phyloP scores from a whole-genome alignment of 2,888 invertebrate species.

The Drosophila sordidapex region DNA sequence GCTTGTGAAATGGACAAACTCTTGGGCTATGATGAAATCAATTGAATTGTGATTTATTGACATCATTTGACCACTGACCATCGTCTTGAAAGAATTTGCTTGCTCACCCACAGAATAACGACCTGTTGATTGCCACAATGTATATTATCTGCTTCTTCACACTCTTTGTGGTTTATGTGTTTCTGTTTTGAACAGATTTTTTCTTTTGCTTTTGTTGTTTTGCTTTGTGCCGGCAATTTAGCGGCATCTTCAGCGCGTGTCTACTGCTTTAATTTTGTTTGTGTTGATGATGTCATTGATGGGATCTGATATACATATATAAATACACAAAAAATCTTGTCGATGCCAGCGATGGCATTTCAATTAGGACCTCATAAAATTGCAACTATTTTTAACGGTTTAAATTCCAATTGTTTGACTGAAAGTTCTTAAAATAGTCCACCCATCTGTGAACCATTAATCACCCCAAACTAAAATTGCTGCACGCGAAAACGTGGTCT shows the following conservation, averaged over 20 bases:
- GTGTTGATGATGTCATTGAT: slow-evolving; percentile 68
- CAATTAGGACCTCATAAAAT: slow-evolving; percentile 10
- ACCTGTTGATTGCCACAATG: slow-evolving; percentile 27
- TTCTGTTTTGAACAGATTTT: slow-evolving; percentile 17
- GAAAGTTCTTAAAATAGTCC: neutral
- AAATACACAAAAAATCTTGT: neutral
- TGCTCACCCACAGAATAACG: slow-evolving; percentile 19
- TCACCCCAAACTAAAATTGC: slow-evolving; percentile 18
- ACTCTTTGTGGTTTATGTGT: slow-evolving; percentile 5
- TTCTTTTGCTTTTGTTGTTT: slow-evolving; percentile 7
- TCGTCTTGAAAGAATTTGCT: slow-evolving; percentile 31
- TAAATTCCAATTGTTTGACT: neutral
- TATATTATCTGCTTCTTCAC: slow-evolving; percentile 18
- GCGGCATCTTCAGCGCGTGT: slow-evolving; percentile 54
- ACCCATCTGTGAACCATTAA: slow-evolving; percentile 35
- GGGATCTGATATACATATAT: slow-evolving; percentile 23
- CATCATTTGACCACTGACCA: slow-evolving; percentile 51
- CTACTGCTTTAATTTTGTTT: slow-evolving; percentile 47
- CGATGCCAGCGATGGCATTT: slow-evolving; percentile 1
- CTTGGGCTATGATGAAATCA: slow-evolving; percentile 21
- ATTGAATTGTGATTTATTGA: slow-evolving; percentile 57
- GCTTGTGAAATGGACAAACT: neutral
- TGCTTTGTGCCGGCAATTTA: slow-evolving; percentile 49
- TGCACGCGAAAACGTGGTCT: slow-evolving; percentile 42
- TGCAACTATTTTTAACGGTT: neutral